These are phyloP conservation scores for Acrocyrtus sp. DNA, from an alignment of 2,888 invertebrate genomes.

Conservation along the genomic window DNA sequence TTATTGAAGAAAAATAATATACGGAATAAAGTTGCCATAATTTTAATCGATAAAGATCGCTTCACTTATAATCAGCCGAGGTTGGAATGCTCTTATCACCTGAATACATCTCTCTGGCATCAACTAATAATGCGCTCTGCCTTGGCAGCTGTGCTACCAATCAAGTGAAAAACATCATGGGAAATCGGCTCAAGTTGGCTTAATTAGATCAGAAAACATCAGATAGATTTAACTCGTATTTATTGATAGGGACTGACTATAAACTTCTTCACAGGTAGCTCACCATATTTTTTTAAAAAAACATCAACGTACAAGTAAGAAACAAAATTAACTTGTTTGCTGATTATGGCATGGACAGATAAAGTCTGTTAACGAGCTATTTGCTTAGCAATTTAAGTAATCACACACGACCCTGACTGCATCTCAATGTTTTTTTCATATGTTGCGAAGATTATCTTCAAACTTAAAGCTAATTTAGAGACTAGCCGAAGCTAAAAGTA, in stretches of 20 bases:
- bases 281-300: no score
- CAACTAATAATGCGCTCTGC: no score
- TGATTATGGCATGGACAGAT: conserved; percentile 14
- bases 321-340: conserved; percentile 5
- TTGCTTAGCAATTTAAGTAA: neutral
- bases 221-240: neutral
- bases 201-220: neutral
- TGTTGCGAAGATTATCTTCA: neutral
- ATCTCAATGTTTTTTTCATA: neutral
- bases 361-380: conserved; percentile 2
- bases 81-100: no score
- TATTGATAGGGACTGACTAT: neutral
- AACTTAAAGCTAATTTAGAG: neutral
- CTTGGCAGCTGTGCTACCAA: neutral
- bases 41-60: no score
- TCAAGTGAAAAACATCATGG: neutral
- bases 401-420: neutral
- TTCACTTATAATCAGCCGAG: no score
- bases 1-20: no score
- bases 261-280: no score
- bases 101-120: no score
- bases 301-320: no score
- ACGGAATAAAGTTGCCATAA: no score
- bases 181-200: neutral
- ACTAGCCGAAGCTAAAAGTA: neutral